Evolutionary conservation across 1,140 invertebrate genomes (phyloP), one percentile per base, ranked within the genome.

Genomic region (Araneus ventricosus): DNA sequence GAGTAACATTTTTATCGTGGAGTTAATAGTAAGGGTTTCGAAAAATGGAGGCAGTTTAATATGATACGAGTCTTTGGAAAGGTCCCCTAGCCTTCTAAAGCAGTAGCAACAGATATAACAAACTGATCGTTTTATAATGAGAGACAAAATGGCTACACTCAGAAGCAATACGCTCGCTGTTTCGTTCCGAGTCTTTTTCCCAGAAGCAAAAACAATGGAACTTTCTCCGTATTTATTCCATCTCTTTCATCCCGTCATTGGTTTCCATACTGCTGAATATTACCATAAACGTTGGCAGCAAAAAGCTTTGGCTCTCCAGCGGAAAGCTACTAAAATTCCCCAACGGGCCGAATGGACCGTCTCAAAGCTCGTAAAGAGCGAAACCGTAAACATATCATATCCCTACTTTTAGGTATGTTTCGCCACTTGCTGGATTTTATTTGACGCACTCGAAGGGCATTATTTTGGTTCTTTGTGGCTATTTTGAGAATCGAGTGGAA

Each of bases 371-470:
- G 70, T 75, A 75, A 75, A 75, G 30, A 37, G 37, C 20, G 30
- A 37, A 75, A 20, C 70, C 70, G 70, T 75, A 75, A 75, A 75
- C 70, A 75, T 75, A 75, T 75, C 70, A 75, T 75, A 75, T 34
- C 30, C 30, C 70, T 30, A 75, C 70, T 75, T 67, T 67, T 37
- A 34, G 70, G 70, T 37, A 37, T 75, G 70, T 75, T 75, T 75
- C 20, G 30, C 70, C 70, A 75, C 70, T 75, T 75, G 70, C 70
- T 22, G 70, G 70, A 75, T 75, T 75, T 75, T 75, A 75, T 75
- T 75, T 37, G 30, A 75, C 30, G 20, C 70, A 34, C 70, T 75
- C 70, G 5, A 6, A 30, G n/a, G 14, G 17, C 70, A 30, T 37
- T 75, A 75, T 75, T 75, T 75, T 14, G 70, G 70, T 34, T 75